Base-by-base conservation (phyloP, 2,888 invertebrate species). In the Frankliniella fusca region DNA sequence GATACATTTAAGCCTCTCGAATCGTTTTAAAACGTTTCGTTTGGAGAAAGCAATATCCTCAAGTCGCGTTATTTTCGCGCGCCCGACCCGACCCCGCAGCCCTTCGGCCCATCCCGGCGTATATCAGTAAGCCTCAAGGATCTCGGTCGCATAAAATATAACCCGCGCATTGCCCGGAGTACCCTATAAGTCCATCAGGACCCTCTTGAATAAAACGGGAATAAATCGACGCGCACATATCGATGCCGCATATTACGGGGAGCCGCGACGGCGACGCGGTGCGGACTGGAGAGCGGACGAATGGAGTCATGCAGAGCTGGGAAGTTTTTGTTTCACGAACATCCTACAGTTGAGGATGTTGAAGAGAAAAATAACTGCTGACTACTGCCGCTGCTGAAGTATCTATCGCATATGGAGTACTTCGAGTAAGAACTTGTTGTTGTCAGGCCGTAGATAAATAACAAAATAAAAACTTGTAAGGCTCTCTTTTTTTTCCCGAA, bases 11-110 rank as follows among this genome's bases (percentile, higher is more conserved):
- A 76, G 70, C 70, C 70, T 27, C 70, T 76, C 70, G 70, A 76
- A 76, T 76, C 70, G 70, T 76, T 76, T 76, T 76, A 76, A 76
- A 76, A 76, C 70, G 70, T 76, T 76, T 76, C 70, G 70, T 76
- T 76, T 27, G 70, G 61, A 61, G 61, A 61, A 61, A 61, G 70
- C 70, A 27, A 76, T 76, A 76, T 76, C 70, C 70, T 11, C n/a
- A 54, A 76, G 70, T 76, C 70, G 70, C 23, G 70, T 76, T 54
- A 15, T 54, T 76, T 23, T 76, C 70, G 70, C 70, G 70, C 70
- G 70, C 61, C 61, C 38, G 38, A 7, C 61, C 20, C 61, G 61
- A 61, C 61, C 61, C 61, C 61, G 18, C 70, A 23, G 70, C 70
- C 70, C n/a, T 23, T 12, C 70, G 70, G 27, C 70, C 23, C 70